Percentiles rank a stretch among this genome's conserved stretches.
Evolutionary conservation across 2,797 vertebrate species (phyloP).

Genomic region (Tapera naevia): DNA sequence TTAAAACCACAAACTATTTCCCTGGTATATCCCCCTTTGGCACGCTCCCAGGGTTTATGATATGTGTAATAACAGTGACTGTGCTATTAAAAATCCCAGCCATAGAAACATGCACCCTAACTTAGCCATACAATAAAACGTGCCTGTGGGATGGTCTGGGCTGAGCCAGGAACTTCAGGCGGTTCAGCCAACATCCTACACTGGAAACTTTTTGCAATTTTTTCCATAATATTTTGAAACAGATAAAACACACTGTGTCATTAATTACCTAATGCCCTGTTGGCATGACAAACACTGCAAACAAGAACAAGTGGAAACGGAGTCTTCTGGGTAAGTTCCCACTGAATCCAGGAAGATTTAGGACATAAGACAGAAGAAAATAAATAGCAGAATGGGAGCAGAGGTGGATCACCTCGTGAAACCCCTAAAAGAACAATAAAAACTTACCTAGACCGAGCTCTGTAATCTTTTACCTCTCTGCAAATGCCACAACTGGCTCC

Average conservation of each 20-base stretch:
- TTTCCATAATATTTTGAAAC: conserved; percentile 9
- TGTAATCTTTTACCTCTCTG: background rate
- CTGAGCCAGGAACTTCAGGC: conserved; percentile 4
- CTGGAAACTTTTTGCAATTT: conserved; percentile 4
- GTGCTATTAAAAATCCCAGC: background rate
- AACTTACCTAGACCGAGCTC: conserved; percentile 33
- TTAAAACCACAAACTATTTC: background rate
- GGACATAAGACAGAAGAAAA: background rate
- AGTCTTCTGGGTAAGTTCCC: background rate
- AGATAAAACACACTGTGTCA: background rate
- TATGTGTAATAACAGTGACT: background rate
- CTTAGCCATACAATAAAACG: background rate
- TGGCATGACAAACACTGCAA: background rate
- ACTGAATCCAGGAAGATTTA: background rate
- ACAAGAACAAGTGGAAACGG: background rate
- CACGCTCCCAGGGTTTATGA: background rate
- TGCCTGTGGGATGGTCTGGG: background rate
- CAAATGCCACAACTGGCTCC: background rate
- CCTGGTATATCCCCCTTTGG: background rate
- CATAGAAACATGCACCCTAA: background rate
- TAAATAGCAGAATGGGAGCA: background rate
- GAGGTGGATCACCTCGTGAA: background rate
- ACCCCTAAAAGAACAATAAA: background rate
- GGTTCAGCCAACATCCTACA: background rate
- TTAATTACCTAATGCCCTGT: background rate